phyloP scores from a whole-genome alignment of 2,888 invertebrate genomes.

The Tiliacea aurago region DNA sequence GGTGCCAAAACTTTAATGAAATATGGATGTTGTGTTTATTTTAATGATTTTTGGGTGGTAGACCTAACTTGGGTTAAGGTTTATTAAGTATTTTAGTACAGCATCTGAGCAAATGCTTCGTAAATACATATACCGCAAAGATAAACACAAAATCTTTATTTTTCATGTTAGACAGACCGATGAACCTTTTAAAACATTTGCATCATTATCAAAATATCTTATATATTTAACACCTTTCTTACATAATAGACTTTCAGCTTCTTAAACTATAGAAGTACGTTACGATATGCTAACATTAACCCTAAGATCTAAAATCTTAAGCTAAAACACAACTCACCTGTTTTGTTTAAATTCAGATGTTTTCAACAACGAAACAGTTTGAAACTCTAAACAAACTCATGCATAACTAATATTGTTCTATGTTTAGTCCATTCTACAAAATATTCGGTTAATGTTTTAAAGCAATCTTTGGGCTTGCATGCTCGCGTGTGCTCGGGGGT shows the following conservation, averaged over 20 bases:
- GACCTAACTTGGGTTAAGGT: not conserved
- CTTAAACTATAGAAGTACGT: not conserved
- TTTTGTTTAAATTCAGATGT: constrained; percentile 38
- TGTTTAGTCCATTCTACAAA: constrained; percentile 54
- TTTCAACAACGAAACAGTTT: constrained; percentile 58
- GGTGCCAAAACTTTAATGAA: constrained; percentile 71
- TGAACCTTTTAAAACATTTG: not conserved
- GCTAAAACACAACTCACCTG: constrained; percentile 17
- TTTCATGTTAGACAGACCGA: not conserved
- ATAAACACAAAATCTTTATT: not conserved
- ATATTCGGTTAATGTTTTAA: constrained; percentile 49
- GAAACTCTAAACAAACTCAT: constrained; percentile 55
- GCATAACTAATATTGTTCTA: constrained; percentile 58
- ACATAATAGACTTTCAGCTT: not conserved
- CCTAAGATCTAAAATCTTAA: constrained; percentile 15
- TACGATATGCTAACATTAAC: not conserved
- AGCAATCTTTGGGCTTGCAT: constrained; percentile 43
- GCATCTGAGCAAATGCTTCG: not conserved
- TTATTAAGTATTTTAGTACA: not conserved
- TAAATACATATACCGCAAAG: no score
- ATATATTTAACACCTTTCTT: not conserved
- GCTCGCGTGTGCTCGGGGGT: constrained; percentile 43
- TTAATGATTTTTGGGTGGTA: not conserved
- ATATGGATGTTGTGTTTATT: constrained; percentile 59
- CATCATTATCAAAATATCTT: not conserved